Conservation (phyloP, 2,113 vertebrate genomes). For the Diadophis punctatus region DNA sequence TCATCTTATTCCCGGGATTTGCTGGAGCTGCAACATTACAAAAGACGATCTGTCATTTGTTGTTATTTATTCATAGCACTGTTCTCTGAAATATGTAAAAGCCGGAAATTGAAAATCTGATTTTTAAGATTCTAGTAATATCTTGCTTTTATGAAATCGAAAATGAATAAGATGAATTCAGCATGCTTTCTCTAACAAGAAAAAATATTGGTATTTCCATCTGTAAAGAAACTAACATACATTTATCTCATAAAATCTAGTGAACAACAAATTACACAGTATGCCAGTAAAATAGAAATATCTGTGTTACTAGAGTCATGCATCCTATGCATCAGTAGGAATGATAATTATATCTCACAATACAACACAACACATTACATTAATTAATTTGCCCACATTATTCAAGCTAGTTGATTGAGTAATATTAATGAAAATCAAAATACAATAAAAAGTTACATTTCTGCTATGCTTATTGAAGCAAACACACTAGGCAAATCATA, state of each 20-base stretch:
- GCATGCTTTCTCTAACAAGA: neutral
- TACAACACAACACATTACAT: neutral
- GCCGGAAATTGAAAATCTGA: neutral
- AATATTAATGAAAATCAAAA: neutral
- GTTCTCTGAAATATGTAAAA: neutral
- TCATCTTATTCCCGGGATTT: neutral
- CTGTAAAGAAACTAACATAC: neutral
- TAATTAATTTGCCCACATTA: slow-evolving; percentile 11
- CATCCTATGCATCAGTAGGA: neutral
- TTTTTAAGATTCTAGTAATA: neutral
- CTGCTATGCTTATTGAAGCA: slow-evolving; percentile 1
- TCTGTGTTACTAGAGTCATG: slow-evolving; percentile 2
- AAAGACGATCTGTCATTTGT: neutral
- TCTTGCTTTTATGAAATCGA: neutral
- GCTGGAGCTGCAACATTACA: neutral
- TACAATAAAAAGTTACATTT: neutral
- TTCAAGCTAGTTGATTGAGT: neutral
- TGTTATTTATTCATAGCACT: neutral
- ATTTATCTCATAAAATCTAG: slow-evolving; percentile 8
- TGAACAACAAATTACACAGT: neutral
- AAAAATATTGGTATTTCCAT: neutral
- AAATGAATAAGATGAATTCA: neutral
- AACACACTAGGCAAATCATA: neutral
- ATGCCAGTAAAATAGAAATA: neutral
- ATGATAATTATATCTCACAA: slow-evolving; percentile 3